Base-by-base conservation (phyloP, 2,113 vertebrate genomes). In the Entelurus aequoreus region DNA sequence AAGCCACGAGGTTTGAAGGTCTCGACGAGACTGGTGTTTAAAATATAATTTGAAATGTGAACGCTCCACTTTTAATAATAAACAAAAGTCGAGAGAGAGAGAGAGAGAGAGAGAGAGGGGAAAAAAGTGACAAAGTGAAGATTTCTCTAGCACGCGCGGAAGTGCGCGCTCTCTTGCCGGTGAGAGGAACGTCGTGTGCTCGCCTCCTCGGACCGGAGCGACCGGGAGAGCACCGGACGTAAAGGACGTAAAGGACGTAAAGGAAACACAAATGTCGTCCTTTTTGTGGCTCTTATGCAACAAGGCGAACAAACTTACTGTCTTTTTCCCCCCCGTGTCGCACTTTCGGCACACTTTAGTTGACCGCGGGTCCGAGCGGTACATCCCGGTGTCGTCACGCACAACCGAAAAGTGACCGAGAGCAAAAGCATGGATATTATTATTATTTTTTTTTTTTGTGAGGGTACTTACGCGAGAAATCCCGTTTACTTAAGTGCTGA, bases 401-500 rank as follows among this genome's bases (percentile, higher is more conserved):
- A n/a, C n/a, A n/a, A n/a, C 28, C 28, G 28, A 28, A 28, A 28
- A 28, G 28, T 28, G 28, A 28, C 28, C 28, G 28, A 28, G 28
- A 28, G 28, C 28, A 28, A 28, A 28, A 28, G 1, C 28, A 2
- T 28, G 28, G 28, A 28, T 28, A 28, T 28, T 28, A 28, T 28
- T 28, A 28, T 28, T 28, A 28, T 28, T 28, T 3, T 28, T 2
- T 3, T 28, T 28, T 3, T 28, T 28, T 28, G 1, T 28, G 28
- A 28, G 28, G 42, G 75, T 95, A 98, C 96, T 99, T 96, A 98
- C 96, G 96, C 92, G 95, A 98, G 92, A 98, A 98, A 93, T 97
- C 96, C 94, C 96, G 95, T 93, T 98, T 98, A 94, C 96, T 99
- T 93, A 99, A 95, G 95, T 99, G 96, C 94, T 98, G 95, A 87